Percentiles rank a stretch among this genome's conserved stretches.
Evolutionary conservation across 1,140 invertebrate species (phyloP).

Genomic region (Neuroterus valhalla): DNA sequence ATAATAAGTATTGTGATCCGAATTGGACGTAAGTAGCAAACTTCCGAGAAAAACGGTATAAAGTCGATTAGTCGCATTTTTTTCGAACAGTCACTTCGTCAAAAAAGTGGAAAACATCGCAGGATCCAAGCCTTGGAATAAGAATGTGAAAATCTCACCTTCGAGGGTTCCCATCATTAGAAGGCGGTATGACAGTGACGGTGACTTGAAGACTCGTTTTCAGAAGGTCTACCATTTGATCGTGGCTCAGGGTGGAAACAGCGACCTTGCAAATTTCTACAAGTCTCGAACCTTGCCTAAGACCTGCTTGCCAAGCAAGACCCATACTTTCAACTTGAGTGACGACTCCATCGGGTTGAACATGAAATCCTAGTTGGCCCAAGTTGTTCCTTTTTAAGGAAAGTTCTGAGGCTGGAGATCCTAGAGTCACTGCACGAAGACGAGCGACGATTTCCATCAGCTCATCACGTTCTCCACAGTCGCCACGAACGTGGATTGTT

Average conservation of each 20-base stretch:
- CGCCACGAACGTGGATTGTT: constrained; percentile 81
- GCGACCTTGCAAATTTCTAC: constrained; percentile 95
- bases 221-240: constrained; percentile 95
- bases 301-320: constrained; percentile 91
- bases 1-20: too few relatives aligned
- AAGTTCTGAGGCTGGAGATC: constrained; percentile 84
- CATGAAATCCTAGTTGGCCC: constrained; percentile 95
- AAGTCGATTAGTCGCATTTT: too few relatives aligned
- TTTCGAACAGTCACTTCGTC: too few relatives aligned
- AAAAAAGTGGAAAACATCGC: too few relatives aligned
- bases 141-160: constrained; percentile 66
- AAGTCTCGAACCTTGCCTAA: constrained; percentile 90
- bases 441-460: constrained; percentile 86
- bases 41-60: too few relatives aligned
- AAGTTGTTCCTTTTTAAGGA: constrained; percentile 85
- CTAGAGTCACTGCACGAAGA: constrained; percentile 83
- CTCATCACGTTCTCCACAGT: constrained; percentile 83
- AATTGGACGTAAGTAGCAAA: too few relatives aligned
- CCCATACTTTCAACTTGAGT: constrained; percentile 94
- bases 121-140: too few relatives aligned
- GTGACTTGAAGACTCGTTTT: constrained; percentile 92
- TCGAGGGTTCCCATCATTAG: constrained; percentile 81
- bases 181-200: constrained; percentile 88
- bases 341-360: constrained; percentile 96
- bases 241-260: constrained; percentile 91